Base-by-base conservation (phyloP, 2,113 vertebrate genomes). In the Lophochroa leadbeateri region DNA sequence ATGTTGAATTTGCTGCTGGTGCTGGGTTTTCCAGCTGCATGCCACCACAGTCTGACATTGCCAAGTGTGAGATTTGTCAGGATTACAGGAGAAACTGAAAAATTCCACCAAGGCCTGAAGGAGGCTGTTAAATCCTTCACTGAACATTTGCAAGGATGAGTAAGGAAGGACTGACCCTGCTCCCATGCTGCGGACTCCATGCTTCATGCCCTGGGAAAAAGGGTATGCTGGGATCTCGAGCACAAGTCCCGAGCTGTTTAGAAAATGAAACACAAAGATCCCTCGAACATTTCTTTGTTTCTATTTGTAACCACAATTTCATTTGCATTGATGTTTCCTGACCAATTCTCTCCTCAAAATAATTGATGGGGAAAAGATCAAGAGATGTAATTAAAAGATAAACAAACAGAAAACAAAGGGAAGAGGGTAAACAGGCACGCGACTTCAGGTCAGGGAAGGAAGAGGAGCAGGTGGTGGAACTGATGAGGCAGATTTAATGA, bases 401-500 rank as follows among this genome's bases (percentile, higher is more conserved):
- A 98, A 96, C 83, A 96, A 93, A 88, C 87, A 96, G 76, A 72
- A 92, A 97, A 96, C 92, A 87, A 96, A 97, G 90, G 84, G 95
- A 94, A 97, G 95, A 96, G 90, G 24, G 82, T 86, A 70, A 95
- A 90, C 44, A 82, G 78, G 85, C 86, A 91, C 47, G 78, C n/a
- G 64, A 95, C 95, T 98, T 94, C 2, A 9, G 84, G 82, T 96
- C 95, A 92, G 86, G 78, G 84, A 94, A 96, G 92, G 88, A 96
- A 96, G 93, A 96, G 81, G 70, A 97, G 95, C 97, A 98, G 97
- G 96, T 97, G 97, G 95, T 86, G 5, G 89, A 93, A 58, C 60
- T 64, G 95, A 93, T 96, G 95, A 95, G 89, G 67, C 91, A 95
- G 88, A 89, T 96, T 97, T 97, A 97, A 98, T 98, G 94, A 97